phyloP scores from a whole-genome alignment of 2,888 invertebrate genomes.

The Melieria crassipennis region DNA sequence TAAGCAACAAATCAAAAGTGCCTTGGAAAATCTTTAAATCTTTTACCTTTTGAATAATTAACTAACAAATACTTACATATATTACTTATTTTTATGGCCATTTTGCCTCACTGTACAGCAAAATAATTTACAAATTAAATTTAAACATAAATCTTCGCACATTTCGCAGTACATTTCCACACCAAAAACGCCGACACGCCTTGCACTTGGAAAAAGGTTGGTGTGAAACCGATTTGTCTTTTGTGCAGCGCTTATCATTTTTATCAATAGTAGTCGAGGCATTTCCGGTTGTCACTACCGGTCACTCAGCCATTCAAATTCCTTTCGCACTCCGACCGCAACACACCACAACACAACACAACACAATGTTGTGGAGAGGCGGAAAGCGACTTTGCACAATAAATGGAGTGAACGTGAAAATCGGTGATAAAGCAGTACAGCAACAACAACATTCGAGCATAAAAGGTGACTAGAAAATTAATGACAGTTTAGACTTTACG shows the following conservation, averaged over 20 bases:
- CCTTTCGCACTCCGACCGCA: not conserved
- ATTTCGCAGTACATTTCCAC: not conserved
- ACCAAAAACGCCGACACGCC: not conserved
- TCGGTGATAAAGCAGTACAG: conserved; percentile 11
- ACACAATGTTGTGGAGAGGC: not conserved
- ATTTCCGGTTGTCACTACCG: conserved; percentile 15
- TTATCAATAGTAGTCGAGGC: conserved; percentile 22
- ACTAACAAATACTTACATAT: too few relatives aligned
- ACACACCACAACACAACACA: not conserved
- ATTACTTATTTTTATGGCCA: not conserved
- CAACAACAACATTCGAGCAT: conserved; percentile 25
- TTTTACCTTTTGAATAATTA: too few relatives aligned
- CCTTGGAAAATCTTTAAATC: too few relatives aligned
- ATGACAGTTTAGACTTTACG: conserved; percentile 56
- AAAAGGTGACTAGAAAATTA: conserved; percentile 51
- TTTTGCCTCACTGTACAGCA: not conserved
- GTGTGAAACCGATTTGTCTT: conserved; percentile 29
- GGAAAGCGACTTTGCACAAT: conserved; percentile 22
- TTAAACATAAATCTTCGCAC: conserved; percentile 15
- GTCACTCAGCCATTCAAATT: not conserved
- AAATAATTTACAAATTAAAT: conserved; percentile 23
- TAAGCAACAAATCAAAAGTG: too few relatives aligned
- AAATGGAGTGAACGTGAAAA: conserved; percentile 15
- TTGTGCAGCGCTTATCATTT: conserved; percentile 19
- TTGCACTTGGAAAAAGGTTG: conserved; percentile 3